Evolutionary conservation across 2,113 vertebrate genomes (phyloP), one percentile per base, ranked within the genome.

Genomic region (Nibea coibor): DNA sequence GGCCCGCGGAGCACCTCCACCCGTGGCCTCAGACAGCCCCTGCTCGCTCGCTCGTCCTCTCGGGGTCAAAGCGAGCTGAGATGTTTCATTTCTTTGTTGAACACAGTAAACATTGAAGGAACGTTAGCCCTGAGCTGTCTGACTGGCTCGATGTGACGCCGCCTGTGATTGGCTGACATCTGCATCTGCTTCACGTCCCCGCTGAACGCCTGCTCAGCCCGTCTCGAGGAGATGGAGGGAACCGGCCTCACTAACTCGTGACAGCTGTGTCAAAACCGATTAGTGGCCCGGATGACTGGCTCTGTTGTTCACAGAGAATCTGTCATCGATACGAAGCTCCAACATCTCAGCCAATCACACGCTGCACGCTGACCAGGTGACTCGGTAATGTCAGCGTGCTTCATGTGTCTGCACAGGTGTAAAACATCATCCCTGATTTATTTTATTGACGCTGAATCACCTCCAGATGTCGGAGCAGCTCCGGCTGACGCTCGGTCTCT

Each of bases 181-280:
- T 43, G 43, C 20, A 22, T 45, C 56, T 54, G 17, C 28, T 63
- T 64, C 63, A 63, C 70, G 17, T 77, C 22, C n/a, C 31, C 58
- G 84, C 78, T 69, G 63, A 74, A 70, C 31, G 65, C n/a, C 69
- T 42, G 65, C 76, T 85, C 14, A 72, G 51, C 50, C 42, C 66
- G 83, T 89, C 63, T 81, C 64, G 61, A 89, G 51, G 70, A 70
- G 31, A 82, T 63, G 69, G 14, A 67, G 75, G 59, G 69, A 16
- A 67, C 73, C 78, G 76, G 73, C 62, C 75, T 85, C 75, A 54
- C 53, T 84, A 74, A 87, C 91, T 89, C 58, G n/a, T 88, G 89
- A 91, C 88, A 93, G 80, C 81, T 86, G 88, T 81, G 77, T 87
- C 88, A 87, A 85, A 85, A 68, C 78, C 72, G 72, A 59, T 88